A percentile compares a stretch with the other conserved stretches of the same genome.
These are phyloP conservation scores for Schizaphis graminum DNA, from an alignment of 2,888 invertebrate species.

Conservation along the genomic window DNA sequence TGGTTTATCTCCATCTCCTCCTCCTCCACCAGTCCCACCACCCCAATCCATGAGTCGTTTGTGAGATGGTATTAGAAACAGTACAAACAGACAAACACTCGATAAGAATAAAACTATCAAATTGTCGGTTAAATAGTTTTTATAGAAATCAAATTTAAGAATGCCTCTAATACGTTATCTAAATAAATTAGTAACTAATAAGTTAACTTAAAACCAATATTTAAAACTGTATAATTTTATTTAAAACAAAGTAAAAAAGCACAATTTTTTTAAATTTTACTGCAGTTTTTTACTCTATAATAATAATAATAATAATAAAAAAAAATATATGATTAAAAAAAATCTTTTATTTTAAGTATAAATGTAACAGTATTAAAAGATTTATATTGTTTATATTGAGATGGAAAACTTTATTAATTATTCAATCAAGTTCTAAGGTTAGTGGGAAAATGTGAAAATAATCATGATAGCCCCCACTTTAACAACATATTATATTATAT, in stretches of 20 bases:
- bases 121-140: neutral
- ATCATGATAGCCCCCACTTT: neutral
- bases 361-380: neutral
- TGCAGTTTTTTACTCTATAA: neutral
- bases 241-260: neutral
- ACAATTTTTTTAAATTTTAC: neutral
- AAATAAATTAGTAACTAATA: neutral
- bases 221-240: neutral
- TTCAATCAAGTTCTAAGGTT: neutral
- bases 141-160: neutral
- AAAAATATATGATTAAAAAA: neutral
- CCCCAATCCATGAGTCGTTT: conserved; percentile 66
- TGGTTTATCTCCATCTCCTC: conserved; percentile 61
- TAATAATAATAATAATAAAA: neutral
- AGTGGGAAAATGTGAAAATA: neutral
- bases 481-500: neutral
- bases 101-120: conserved; percentile 62
- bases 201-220: neutral
- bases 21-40: conserved; percentile 53
- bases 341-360: neutral
- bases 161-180: neutral
- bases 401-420: neutral
- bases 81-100: conserved; percentile 66
- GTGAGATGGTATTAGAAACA: conserved; percentile 68
- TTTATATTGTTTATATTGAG: neutral